Base-by-base conservation (phyloP, 2,113 vertebrate species). In the Poecilia latipinna region DNA sequence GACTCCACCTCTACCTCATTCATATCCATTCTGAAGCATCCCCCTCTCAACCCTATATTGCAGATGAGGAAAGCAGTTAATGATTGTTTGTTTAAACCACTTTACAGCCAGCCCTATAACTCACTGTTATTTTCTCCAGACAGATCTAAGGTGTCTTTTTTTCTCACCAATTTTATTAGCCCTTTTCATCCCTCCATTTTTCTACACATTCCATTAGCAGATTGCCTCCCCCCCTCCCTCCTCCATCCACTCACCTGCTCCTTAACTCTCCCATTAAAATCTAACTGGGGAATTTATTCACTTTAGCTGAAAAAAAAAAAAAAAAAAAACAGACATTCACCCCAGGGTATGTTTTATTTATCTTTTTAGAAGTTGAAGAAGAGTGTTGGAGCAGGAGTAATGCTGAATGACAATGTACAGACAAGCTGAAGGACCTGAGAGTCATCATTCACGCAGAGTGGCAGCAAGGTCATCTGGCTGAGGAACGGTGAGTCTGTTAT, bases 131-230 rank as follows among this genome's bases (percentile, higher is more conserved):
- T 80, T 78, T 86, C 75, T 70, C 61, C 39, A 77, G 77, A 80
- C 74, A 81, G 84, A 79, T 74, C 13, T 48, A 66, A 78, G 3
- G 3, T 78, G 37, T 68, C 80, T 64, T 78, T 79, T 68, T 67
- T 48, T 33, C 13, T n/a, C 22, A 26, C 44, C 22, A 67, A 35
- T 72, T 75, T 65, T 4, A 42, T 17, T 3, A 69, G 17, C 65
- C 72, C 79, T 74, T 73, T 75, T 64, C 65, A 66, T 77, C 82
- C 31, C 84, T 61, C 60, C 66, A 82, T 89, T 93, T 91, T 79
- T 88, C 78, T 83, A 73, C 32, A n/a, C 32, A 65, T 85, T 93
- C 92, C 92, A 94, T 94, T 94, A 94, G 93, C 91, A 95, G 93
- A 94, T 94, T 94, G 84, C 92, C 82, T 77, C 67, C 65, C 33